Percentiles rank a stretch among this genome's conserved stretches.
Conservation (phyloP, 2,888 invertebrate genomes). For the Atethmia centrago region DNA sequence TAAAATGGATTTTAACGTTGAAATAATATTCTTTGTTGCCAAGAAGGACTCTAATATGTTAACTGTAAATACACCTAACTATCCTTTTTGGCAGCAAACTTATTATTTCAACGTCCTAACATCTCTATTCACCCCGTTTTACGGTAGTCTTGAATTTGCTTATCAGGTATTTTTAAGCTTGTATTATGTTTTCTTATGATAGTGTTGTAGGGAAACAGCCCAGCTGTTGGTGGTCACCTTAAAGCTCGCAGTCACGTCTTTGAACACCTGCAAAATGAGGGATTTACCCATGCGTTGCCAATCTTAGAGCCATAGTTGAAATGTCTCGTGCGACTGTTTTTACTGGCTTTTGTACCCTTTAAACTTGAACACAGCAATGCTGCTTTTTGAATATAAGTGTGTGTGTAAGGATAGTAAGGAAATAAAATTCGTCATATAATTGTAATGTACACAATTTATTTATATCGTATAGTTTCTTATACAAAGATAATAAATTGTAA, state of each 20-base stretch:
- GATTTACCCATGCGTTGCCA: not conserved
- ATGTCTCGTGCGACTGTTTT: not conserved
- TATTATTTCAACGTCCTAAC: too few relatives aligned
- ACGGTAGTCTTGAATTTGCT: slow-evolving; percentile 3
- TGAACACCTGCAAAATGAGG: not conserved
- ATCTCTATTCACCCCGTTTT: too few relatives aligned
- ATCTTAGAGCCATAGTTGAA: not conserved
- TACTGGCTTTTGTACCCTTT: not conserved
- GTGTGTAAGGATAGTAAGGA: slow-evolving; percentile 41
- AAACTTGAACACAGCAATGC: not conserved
- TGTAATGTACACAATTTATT: slow-evolving; percentile 91
- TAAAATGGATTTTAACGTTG: too few relatives aligned
- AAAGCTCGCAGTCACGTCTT: not conserved
- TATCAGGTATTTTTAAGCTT: not conserved
- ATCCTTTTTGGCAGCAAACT: too few relatives aligned
- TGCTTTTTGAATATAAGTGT: not conserved
- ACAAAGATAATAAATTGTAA: slow-evolving; percentile 91
- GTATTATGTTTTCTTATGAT: not conserved
- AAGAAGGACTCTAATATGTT: too few relatives aligned
- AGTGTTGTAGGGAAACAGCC: not conserved
- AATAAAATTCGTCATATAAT: slow-evolving; percentile 83
- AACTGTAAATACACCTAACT: too few relatives aligned
- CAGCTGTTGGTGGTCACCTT: not conserved
- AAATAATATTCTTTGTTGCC: too few relatives aligned
- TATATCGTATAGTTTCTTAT: slow-evolving; percentile 89